phyloP scores from a whole-genome alignment of 30 jellyfish, hydroid and myxozoan genomes.

The Chrysaora quinquecirrha region DNA sequence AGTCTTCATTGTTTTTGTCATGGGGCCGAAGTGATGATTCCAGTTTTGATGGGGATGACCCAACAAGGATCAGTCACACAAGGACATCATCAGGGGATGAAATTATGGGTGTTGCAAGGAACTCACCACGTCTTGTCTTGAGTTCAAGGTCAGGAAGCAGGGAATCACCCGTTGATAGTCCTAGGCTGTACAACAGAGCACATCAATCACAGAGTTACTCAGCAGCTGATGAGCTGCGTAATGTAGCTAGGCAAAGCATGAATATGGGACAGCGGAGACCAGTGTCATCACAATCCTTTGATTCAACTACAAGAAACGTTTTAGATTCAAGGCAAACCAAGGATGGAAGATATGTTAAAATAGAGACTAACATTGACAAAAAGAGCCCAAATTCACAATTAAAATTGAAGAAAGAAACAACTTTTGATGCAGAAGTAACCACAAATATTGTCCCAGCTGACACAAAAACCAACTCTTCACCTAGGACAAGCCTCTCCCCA shows the following conservation, averaged over 20 bases:
- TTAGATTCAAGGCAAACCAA: slow-evolving; percentile 38
- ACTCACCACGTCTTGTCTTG: neutral
- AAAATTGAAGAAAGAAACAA: slow-evolving; percentile 36
- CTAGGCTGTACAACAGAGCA: neutral
- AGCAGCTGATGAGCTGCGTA: neutral
- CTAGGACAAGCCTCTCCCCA: no score
- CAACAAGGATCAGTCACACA: slow-evolving; percentile 20
- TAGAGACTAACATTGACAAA: neutral
- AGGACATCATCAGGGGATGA: slow-evolving; percentile 61
- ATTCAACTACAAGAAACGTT: neutral
- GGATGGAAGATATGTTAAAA: slow-evolving; percentile 9
- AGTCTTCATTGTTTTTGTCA: slow-evolving; percentile 18
- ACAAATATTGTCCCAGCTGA: slow-evolving; percentile 32
- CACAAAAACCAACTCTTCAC: no score
- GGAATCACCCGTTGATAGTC: neutral
- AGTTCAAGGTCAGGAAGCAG: slow-evolving; percentile 8
- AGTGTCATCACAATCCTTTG: neutral
- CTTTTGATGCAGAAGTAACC: slow-evolving; percentile 32
- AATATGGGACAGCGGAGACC: neutral
- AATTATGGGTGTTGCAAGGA: slow-evolving; percentile 27
- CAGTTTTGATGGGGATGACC: slow-evolving; percentile 1
- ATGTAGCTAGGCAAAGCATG: neutral
- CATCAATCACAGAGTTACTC: neutral
- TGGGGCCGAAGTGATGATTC: slow-evolving; percentile 52
- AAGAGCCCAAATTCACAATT: slow-evolving; percentile 10